Evolutionary conservation across 37 sponge, comb jelly and placozoan species (phyloP).

Genomic region (Ephydatia muelleri): DNA sequence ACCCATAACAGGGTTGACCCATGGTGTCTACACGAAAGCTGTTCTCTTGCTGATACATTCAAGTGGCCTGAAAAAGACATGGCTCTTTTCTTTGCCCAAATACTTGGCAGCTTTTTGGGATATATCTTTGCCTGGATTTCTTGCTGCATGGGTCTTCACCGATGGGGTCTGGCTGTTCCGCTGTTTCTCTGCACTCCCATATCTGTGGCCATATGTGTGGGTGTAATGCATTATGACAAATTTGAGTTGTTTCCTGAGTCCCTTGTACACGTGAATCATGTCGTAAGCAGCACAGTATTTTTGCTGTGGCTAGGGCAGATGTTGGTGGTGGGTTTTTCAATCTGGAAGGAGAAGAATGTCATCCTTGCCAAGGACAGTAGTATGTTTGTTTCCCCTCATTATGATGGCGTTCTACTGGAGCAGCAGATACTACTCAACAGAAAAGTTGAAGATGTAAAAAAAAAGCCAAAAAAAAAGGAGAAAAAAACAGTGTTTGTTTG

Average conservation of each 20-base stretch:
- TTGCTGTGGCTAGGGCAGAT: conserved; percentile 64
- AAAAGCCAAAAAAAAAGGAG: neutral
- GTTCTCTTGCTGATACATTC: neutral
- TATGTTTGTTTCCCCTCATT: conserved; percentile 79
- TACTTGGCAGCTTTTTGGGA: conserved; percentile 51
- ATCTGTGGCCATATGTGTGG: conserved; percentile 7
- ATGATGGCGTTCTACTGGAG: conserved; percentile 73
- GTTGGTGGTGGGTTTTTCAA: conserved; percentile 40
- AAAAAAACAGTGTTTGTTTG: conserved; percentile 70
- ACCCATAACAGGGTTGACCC: conserved; percentile 32
- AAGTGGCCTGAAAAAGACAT: conserved; percentile 7
- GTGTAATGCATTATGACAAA: too few species aligned
- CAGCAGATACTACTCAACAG: conserved; percentile 74
- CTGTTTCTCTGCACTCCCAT: conserved; percentile 60
- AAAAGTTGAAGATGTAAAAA: neutral
- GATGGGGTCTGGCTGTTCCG: conserved; percentile 45
- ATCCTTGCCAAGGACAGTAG: conserved; percentile 66
- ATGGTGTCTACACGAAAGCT: conserved; percentile 12
- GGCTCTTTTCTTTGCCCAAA: conserved; percentile 30
- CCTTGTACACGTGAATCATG: too few species aligned
- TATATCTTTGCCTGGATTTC: conserved; percentile 47
- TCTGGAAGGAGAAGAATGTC: conserved; percentile 51
- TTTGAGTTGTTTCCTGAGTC: too few species aligned
- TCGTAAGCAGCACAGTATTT: neutral
- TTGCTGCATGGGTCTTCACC: conserved; percentile 37